These are phyloP conservation scores for Cremastinae sp. DNA, from an alignment of 2,888 invertebrate species.

Conservation along the genomic window DNA sequence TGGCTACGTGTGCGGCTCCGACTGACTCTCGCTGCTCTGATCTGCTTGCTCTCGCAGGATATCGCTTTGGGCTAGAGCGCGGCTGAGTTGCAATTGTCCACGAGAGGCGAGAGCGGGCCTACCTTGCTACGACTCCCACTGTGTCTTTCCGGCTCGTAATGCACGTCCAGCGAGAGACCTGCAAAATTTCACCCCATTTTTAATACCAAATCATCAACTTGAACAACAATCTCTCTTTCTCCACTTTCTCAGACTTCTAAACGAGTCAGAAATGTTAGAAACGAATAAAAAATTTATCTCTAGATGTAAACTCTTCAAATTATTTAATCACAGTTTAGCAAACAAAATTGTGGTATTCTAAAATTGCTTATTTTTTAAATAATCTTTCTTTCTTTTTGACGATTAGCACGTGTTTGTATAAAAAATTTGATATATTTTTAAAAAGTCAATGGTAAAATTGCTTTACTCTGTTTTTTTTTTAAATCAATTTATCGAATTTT, in stretches of 20 bases:
- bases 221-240: not conserved
- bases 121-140: constrained; percentile 86
- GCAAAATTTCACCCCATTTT: constrained; percentile 38
- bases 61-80: constrained; percentile 83
- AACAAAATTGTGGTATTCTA: too few relatives aligned
- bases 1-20: constrained; percentile 52
- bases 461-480: too few relatives aligned
- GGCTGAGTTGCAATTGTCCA: constrained; percentile 87
- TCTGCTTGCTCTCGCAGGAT: constrained; percentile 47
- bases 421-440: too few relatives aligned
- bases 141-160: constrained; percentile 89
- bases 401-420: too few relatives aligned
- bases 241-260: not conserved
- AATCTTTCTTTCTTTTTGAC: too few relatives aligned
- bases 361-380: too few relatives aligned
- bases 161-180: constrained; percentile 88
- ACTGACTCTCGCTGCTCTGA: constrained; percentile 48
- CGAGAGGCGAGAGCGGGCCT: constrained; percentile 89
- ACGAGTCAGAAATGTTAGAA: not conserved
- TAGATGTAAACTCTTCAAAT: too few relatives aligned
- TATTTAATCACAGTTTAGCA: too few relatives aligned
- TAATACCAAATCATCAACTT: not conserved
- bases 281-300: too few relatives aligned
- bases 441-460: too few relatives aligned
- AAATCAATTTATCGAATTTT: too few relatives aligned